Evolutionary conservation across 2,113 vertebrate genomes (phyloP).

Genomic region (Fregata magnificens): DNA sequence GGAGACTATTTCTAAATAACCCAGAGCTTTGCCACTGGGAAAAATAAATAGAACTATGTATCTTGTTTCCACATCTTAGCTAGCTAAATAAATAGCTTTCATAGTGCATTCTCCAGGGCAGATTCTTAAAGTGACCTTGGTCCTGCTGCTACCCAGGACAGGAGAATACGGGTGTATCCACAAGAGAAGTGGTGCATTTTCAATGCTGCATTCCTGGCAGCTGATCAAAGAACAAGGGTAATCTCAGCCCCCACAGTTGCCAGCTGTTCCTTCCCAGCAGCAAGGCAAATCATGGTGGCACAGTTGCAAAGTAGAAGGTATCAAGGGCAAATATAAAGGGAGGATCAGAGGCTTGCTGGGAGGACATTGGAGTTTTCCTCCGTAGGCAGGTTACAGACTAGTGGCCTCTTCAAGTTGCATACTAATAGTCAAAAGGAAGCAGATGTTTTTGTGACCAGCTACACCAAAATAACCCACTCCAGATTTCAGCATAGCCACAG

Average conservation of each 20-base stretch:
- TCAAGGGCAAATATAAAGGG: neutral
- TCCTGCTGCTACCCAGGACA: neutral
- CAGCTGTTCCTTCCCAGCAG: neutral
- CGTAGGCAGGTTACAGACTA: neutral
- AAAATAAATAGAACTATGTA: constrained; percentile 69
- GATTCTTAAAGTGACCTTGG: constrained; percentile 64
- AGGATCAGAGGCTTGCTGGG: neutral
- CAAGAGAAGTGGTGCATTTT: neutral
- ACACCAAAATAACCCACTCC: neutral
- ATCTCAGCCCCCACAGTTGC: constrained; percentile 22
- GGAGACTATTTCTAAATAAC: constrained; percentile 62
- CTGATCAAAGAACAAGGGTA: constrained; percentile 16
- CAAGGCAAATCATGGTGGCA: neutral
- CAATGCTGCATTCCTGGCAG: constrained; percentile 41
- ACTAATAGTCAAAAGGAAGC: neutral
- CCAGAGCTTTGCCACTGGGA: constrained; percentile 25
- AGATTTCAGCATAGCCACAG: neutral
- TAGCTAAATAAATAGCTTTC: constrained; percentile 59
- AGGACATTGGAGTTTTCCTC: neutral
- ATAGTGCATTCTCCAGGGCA: constrained; percentile 5
- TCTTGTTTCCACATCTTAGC: constrained; percentile 65
- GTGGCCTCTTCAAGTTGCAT: neutral
- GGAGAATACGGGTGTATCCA: neutral
- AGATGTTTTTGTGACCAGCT: neutral
- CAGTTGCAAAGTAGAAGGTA: neutral